phyloP scores from a whole-genome alignment of 2,888 invertebrate species.

The Calameuta pallipes region DNA sequence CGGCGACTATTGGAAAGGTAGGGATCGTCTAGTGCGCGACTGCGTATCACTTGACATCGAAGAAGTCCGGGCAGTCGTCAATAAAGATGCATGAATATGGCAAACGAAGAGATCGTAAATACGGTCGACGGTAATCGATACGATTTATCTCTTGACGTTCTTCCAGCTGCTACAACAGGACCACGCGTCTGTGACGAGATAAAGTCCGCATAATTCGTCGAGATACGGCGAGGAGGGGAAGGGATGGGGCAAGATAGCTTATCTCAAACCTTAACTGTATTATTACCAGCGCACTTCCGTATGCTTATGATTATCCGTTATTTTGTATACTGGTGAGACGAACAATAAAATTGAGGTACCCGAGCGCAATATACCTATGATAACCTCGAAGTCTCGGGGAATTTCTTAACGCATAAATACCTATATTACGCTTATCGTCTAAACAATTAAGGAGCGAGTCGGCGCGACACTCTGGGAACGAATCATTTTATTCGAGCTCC shows the following conservation, averaged over 20 bases:
- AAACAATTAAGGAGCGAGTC: too few relatives aligned
- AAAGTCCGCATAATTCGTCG: conserved; percentile 26
- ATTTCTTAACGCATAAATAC: too few relatives aligned
- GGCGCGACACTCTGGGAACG: too few relatives aligned
- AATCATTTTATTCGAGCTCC: too few relatives aligned
- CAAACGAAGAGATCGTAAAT: conserved; percentile 23
- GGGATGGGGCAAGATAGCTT: not conserved
- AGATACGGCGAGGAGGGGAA: conserved; percentile 26
- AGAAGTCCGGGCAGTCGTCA: conserved; percentile 50
- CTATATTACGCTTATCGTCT: too few relatives aligned
- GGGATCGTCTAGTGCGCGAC: conserved; percentile 28
- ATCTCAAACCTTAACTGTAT: not conserved
- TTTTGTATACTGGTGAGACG: conserved; percentile 2
- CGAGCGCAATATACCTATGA: too few relatives aligned
- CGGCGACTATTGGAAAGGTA: conserved; percentile 85
- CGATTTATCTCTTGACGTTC: conserved; percentile 28
- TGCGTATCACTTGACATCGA: too few relatives aligned
- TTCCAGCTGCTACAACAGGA: conserved; percentile 86
- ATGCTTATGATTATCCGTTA: not conserved
- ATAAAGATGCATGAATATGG: conserved; percentile 41
- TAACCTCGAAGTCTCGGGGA: too few relatives aligned
- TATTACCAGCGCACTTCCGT: not conserved
- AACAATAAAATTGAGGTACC: not conserved
- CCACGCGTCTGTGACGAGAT: conserved; percentile 76
- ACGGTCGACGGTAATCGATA: not conserved